Evolutionary conservation across 1,140 invertebrate species (phyloP).

Genomic region (Centruroides vittatus): DNA sequence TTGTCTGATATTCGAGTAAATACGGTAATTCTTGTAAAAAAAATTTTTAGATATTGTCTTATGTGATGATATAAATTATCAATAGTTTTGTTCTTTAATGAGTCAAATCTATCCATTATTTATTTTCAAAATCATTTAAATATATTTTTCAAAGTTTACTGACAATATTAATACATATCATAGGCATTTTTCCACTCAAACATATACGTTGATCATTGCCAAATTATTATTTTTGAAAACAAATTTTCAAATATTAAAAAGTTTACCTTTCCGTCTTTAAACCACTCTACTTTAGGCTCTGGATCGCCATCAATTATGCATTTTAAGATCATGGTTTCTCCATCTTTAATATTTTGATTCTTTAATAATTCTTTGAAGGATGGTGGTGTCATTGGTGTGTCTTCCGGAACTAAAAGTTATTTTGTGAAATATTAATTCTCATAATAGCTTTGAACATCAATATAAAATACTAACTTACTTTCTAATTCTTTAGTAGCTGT

Average conservation of each 20-base stretch:
- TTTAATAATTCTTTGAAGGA: conserved; percentile 54
- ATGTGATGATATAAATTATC: too few species aligned
- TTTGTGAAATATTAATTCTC: neutral
- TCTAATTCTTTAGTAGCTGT: conserved; percentile 80
- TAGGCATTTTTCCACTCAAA: too few species aligned
- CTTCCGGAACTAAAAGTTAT: conserved; percentile 15
- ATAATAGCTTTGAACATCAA: neutral
- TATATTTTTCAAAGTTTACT: too few species aligned
- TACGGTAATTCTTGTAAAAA: too few species aligned
- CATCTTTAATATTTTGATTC: conserved; percentile 62
- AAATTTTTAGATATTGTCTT: too few species aligned
- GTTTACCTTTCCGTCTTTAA: conserved; percentile 53
- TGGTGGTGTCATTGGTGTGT: conserved; percentile 36
- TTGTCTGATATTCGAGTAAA: too few species aligned
- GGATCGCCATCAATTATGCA: conserved; percentile 74
- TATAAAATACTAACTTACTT: conserved; percentile 40
- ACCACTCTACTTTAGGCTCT: conserved; percentile 74
- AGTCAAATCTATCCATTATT: too few species aligned
- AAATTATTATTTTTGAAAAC: too few species aligned
- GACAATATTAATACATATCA: too few species aligned
- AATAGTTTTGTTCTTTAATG: too few species aligned
- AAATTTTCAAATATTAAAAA: neutral
- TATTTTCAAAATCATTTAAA: too few species aligned
- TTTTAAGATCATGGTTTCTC: conserved; percentile 56
- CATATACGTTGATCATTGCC: too few species aligned